Conservation (phyloP, 2,113 vertebrate species). For the Rhadina sibilatrix region DNA sequence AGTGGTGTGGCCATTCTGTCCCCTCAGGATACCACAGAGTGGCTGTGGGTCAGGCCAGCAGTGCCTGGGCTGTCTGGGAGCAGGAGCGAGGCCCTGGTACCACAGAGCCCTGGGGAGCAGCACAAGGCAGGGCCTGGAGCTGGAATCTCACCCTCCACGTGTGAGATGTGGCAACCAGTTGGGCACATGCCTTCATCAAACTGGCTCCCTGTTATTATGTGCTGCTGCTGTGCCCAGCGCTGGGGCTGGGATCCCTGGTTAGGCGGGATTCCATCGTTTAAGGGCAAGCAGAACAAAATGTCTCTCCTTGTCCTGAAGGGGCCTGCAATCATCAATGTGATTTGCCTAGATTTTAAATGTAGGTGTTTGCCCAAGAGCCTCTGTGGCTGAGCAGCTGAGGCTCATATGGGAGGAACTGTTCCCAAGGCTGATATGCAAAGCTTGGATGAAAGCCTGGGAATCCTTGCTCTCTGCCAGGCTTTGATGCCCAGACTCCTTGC, state of each 20-base stretch:
- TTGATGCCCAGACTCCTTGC: constrained; percentile 9
- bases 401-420: not conserved
- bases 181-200: not conserved
- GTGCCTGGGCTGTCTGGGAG: not conserved
- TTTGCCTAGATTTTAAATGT: constrained; percentile 29
- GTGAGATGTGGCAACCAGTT: not conserved
- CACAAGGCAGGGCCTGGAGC: accelerated
- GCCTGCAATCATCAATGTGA: not conserved
- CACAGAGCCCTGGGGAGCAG: not conserved
- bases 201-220: not conserved
- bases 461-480: not conserved
- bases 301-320: not conserved
- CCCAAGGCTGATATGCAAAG: constrained; percentile 3
- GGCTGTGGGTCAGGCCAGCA: not conserved
- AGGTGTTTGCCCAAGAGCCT: not conserved
- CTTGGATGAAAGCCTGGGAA: constrained; percentile 13
- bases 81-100: not conserved
- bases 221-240: not conserved
- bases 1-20: accelerated
- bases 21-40: not conserved
- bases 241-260: not conserved
- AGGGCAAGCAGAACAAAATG: constrained; percentile 28
- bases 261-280: constrained; percentile 1
- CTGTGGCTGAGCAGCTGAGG: not conserved
- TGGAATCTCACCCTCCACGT: not conserved